Evolutionary conservation across 2,888 invertebrate genomes (phyloP).

Genomic region (Ceraclea dissimilis): DNA sequence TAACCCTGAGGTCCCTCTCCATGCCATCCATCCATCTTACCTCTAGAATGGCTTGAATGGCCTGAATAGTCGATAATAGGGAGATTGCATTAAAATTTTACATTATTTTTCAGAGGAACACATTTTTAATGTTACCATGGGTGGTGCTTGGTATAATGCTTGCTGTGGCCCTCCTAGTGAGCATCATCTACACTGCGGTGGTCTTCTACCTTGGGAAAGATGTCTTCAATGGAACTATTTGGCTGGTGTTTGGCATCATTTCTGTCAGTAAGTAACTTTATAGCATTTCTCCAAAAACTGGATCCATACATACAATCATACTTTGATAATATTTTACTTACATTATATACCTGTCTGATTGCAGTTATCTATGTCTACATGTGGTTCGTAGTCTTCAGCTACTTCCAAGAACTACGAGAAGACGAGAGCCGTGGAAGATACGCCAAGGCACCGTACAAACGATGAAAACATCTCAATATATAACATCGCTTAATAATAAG

Average conservation of each 20-base stretch:
- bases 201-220: slow-evolving; percentile 61
- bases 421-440: slow-evolving; percentile 66
- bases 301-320: neutral
- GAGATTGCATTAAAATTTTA: too few relatives aligned
- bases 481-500: neutral
- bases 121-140: slow-evolving; percentile 66
- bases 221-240: slow-evolving; percentile 48
- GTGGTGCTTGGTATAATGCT: slow-evolving; percentile 74
- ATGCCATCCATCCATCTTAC: too few relatives aligned
- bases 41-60: too few relatives aligned
- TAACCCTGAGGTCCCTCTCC: too few relatives aligned
- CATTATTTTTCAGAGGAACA: slow-evolving; percentile 53
- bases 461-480: too few relatives aligned
- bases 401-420: slow-evolving; percentile 66
- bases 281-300: too few relatives aligned
- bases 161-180: slow-evolving; percentile 68
- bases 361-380: slow-evolving; percentile 70
- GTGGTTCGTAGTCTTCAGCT: slow-evolving; percentile 79
- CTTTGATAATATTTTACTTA: too few relatives aligned
- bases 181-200: slow-evolving; percentile 71
- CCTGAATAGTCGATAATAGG: too few relatives aligned
- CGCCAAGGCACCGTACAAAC: slow-evolving; percentile 59
- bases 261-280: slow-evolving; percentile 47
- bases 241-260: slow-evolving; percentile 55
- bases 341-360: slow-evolving; percentile 30